These are phyloP conservation scores for Macaca mulatta DNA, from an alignment of 2,113 vertebrate genomes.

Conservation along the genomic window DNA sequence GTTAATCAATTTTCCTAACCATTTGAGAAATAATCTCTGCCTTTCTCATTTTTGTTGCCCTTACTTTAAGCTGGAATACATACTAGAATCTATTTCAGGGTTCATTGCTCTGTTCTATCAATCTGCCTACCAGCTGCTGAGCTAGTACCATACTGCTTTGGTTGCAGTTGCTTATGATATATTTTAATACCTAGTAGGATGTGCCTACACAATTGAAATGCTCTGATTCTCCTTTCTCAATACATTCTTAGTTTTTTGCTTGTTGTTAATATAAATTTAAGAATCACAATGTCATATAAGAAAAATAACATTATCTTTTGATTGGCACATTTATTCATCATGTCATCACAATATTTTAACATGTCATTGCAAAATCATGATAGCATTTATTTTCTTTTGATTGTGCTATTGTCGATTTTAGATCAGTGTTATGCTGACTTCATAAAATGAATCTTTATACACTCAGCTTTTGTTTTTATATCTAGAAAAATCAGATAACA, in stretches of 20 bases:
- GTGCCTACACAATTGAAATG: background rate
- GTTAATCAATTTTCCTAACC: slow-evolving; percentile 3
- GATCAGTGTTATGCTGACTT: background rate
- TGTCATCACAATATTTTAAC: background rate
- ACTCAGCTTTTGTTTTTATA: background rate
- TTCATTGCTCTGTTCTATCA: background rate
- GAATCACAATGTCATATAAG: background rate
- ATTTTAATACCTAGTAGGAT: background rate
- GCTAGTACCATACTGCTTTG: background rate
- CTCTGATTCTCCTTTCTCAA: background rate
- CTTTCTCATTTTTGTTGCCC: background rate
- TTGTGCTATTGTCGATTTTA: background rate
- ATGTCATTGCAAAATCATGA: background rate
- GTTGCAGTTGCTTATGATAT: background rate
- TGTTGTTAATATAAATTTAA: background rate
- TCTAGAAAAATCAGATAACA: background rate
- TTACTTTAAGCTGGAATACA: background rate
- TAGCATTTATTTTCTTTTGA: background rate
- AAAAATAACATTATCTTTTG: background rate
- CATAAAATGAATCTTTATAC: background rate
- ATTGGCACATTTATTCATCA: background rate
- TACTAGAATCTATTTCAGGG: background rate
- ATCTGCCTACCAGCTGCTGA: background rate
- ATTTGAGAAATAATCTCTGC: slow-evolving; percentile 4
- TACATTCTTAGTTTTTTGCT: background rate